These are phyloP conservation scores for Epinephelus awoara DNA, from an alignment of 2,797 vertebrate genomes.

Conservation along the genomic window DNA sequence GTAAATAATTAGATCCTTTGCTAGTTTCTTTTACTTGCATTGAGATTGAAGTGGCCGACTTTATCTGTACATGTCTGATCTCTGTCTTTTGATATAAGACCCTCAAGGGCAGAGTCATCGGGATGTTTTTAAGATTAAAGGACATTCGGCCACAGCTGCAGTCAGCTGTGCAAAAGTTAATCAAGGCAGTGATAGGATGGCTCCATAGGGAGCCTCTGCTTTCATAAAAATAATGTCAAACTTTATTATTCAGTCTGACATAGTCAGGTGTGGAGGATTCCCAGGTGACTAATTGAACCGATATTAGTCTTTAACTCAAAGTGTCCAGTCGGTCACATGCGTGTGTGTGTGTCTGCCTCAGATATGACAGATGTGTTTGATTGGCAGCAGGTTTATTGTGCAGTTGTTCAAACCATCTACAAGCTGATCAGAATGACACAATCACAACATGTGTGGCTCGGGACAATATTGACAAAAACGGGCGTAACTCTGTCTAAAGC, in stretches of 20 bases:
- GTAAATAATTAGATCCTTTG: slow-evolving; percentile 27
- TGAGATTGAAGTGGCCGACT: slow-evolving; percentile 18
- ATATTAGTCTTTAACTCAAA: slow-evolving; percentile 49
- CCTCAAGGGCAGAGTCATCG: slow-evolving; percentile 30
- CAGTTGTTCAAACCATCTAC: slow-evolving; percentile 16
- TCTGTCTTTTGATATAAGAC: slow-evolving; percentile 38
- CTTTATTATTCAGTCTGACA: slow-evolving; percentile 71
- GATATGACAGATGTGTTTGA: slow-evolving; percentile 32
- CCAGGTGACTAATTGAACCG: slow-evolving; percentile 39
- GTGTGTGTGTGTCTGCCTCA: neutral
- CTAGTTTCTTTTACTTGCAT: slow-evolving; percentile 7
- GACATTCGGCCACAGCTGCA: slow-evolving; percentile 61
- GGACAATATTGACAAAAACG: slow-evolving; percentile 62
- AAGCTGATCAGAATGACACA: slow-evolving; percentile 37
- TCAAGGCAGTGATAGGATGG: slow-evolving; percentile 56
- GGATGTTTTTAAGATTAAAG: slow-evolving; percentile 41
- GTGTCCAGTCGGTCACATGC: slow-evolving; percentile 17
- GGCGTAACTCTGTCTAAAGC: slow-evolving; percentile 60
- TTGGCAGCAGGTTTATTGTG: slow-evolving; percentile 48
- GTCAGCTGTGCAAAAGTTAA: slow-evolving; percentile 66
- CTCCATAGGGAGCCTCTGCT: slow-evolving; percentile 54
- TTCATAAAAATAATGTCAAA: slow-evolving; percentile 74
- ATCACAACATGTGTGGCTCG: slow-evolving; percentile 27
- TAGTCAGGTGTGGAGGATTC: slow-evolving; percentile 39
- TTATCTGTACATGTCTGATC: slow-evolving; percentile 33